Evolutionary conservation across 2,888 invertebrate genomes (phyloP).

Genomic region (Aspidiotus destructor): DNA sequence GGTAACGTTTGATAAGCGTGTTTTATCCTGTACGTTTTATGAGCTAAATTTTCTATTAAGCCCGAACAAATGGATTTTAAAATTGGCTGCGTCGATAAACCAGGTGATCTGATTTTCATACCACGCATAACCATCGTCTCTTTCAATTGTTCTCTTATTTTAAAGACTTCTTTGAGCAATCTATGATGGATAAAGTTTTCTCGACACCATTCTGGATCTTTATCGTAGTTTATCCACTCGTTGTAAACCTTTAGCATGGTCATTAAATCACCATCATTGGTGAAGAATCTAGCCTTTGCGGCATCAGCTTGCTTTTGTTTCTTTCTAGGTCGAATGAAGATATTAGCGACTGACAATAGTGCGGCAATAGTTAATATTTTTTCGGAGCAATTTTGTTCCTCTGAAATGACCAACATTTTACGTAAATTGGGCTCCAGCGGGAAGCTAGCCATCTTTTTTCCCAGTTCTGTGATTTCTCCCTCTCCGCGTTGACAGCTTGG

Average conservation of each 20-base stretch:
- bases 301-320: not conserved
- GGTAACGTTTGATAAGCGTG: constrained; percentile 9
- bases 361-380: constrained; percentile 18
- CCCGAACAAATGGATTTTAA: constrained; percentile 23
- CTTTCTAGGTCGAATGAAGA: constrained; percentile 8
- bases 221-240: not conserved
- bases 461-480: constrained; percentile 19
- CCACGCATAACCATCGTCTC: constrained; percentile 17
- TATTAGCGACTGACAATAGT: constrained; percentile 13
- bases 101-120: not conserved
- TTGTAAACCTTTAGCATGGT: constrained; percentile 8
- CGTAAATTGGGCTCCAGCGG: constrained; percentile 20
- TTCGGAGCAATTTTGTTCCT: constrained; percentile 15
- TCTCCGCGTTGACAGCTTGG: constrained; percentile 6
- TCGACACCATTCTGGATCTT: constrained; percentile 5
- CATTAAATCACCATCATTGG: not conserved
- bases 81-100: not conserved
- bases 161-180: not conserved
- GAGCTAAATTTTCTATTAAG: constrained; percentile 22
- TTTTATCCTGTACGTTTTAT: not conserved
- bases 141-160: constrained; percentile 17
- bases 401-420: constrained; percentile 22
- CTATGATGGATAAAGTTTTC: constrained; percentile 9
- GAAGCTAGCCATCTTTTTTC: constrained; percentile 22
- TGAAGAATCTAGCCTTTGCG: not conserved